Base-by-base conservation (phyloP, 2,113 vertebrate species). In the Corydoras sp. region DNA sequence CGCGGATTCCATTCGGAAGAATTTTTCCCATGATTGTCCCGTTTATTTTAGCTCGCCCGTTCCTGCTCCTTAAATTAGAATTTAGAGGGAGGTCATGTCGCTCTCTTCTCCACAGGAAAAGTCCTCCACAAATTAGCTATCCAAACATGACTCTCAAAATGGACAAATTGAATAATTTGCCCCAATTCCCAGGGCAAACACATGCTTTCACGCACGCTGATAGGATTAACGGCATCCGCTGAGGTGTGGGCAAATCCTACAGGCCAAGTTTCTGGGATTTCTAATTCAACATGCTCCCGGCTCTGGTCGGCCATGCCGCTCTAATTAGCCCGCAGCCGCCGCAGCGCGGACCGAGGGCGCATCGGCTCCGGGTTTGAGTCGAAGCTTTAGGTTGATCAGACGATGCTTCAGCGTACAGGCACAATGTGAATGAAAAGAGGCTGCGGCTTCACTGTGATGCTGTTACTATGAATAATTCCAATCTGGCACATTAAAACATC, bases 121-220 rank as follows among this genome's bases (percentile, higher is more conserved):
- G 73, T 80, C 80, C 74, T 82, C 76, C 76, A 76, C 72, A 75
- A 81, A 85, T 87, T 77, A 84, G 71, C 62, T 79, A 31, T 78
- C 69, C 81, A 84, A 88, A 85, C 81, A 85, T 51, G 59, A 63
- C 71, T 69, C 77, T 77, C 73, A 79, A 82, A 85, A 81, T 18
- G 66, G 75, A 72, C 83, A 79, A 85, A 86, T 83, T 86, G 81
- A 86, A 86, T 86, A 81, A 87, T 85, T 86, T 54, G 30, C 56
- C 58, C 71, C 67, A 83, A 83, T 85, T 83, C 79, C 77, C 80
- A 76, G 73, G 66, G 76, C 79, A 86, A 89, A 87, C 83, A 84
- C 76, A 76, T 75, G 66, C 77, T 54, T 78, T 72, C 80, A 79
- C 24, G 75, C 76, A 80, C 14, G 72, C 81, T 83, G 84, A 86